These are phyloP conservation scores for Dasyprocta punctata DNA, from an alignment of 2,113 vertebrate species.

Conservation along the genomic window DNA sequence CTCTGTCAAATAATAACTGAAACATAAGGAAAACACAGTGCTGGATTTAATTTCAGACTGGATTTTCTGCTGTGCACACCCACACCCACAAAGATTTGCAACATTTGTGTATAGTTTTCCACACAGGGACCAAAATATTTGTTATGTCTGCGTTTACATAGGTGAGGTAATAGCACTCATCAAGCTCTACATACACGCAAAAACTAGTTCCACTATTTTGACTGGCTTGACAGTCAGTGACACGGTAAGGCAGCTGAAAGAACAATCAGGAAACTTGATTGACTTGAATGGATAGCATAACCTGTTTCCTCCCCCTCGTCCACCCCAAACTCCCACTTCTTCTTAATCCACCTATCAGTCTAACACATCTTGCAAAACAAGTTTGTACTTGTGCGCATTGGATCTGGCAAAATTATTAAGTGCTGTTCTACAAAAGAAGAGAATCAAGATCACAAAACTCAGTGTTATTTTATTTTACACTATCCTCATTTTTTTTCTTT, in stretches of 20 bases:
- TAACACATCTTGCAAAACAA: constrained; percentile 1
- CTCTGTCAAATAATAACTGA: not conserved
- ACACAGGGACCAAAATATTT: not conserved
- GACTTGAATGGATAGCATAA: constrained; percentile 11
- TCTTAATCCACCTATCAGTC: constrained; percentile 18
- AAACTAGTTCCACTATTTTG: constrained; percentile 53
- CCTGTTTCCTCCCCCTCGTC: not conserved
- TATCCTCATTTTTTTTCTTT: not conserved
- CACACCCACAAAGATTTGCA: not conserved
- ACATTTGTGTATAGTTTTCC: not conserved
- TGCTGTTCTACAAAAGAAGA: not conserved
- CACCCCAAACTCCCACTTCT: not conserved
- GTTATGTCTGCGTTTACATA: constrained; percentile 42
- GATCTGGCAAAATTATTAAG: not conserved
- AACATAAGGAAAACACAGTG: not conserved
- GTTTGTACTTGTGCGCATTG: not conserved
- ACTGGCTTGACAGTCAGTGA: constrained; percentile 33
- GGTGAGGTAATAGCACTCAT: not conserved
- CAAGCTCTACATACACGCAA: not conserved
- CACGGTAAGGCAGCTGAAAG: not conserved
- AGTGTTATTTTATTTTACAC: not conserved
- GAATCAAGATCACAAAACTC: not conserved
- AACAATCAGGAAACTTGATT: constrained; percentile 41
- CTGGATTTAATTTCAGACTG: not conserved
- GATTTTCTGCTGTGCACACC: not conserved